Base-by-base conservation (phyloP, 1,140 invertebrate species). In the Aethina tumida region DNA sequence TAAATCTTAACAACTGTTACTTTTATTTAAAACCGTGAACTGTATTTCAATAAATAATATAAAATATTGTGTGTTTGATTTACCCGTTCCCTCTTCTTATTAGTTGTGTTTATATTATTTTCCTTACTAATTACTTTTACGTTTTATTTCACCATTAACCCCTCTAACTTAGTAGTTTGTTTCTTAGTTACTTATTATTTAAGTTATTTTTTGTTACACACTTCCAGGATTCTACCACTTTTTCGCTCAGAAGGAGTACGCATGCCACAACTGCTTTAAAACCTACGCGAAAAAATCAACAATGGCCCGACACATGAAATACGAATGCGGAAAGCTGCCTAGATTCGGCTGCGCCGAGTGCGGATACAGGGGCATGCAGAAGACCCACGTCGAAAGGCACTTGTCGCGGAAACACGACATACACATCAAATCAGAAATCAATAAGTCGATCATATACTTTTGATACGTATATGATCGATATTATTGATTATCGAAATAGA, bases 321-420 rank as follows among this genome's bases (percentile, higher is more conserved):
- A 75, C 56, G 79, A 81, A 54, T 83, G 80, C 56, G 72, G 74
- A 7, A 73, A 77, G 44, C 60, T 70, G 39, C 77, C 77, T 5
- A 67, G 70, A 45, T 83, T 78, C 62, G 65, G 71, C 50, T 77
- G 79, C 50, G 70, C 75, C 13, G 62, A 64, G 18, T 74, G 71
- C 45, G 52, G 52, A 8, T 63, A 62, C 35, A 56, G 57, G 15
- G 63, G 61, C 26, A 66, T 66, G 47, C 56, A 67, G 41, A 64
- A 62, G 37, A 66, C 63, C 28, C 60, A 68, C 45, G 54, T 71
- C 4, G 57, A 61, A 18, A 55, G 60, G 3, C 68, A 71, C 33
- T 18, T 58, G 9, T 44, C 38, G 4, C 44, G 46, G 17, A 45
- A 43, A 33, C 52, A 54, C 31, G 48, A 47, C 25, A 31, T 51